Base-by-base conservation (phyloP, 2,797 vertebrate species). In the Vireo griseus region DNA sequence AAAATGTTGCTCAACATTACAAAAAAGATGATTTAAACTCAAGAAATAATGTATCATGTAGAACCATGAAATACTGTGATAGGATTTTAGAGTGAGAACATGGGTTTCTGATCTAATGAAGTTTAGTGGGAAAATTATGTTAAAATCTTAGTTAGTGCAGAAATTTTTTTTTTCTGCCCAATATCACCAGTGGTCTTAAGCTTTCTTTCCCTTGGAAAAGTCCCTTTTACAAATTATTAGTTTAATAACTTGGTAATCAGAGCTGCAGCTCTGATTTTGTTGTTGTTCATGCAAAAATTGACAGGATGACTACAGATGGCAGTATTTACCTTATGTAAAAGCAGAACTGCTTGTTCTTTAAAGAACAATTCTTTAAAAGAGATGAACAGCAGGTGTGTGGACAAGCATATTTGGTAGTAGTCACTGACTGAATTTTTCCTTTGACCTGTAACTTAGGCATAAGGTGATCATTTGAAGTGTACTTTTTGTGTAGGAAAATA, bases 291-390 rank as follows among this genome's bases (percentile, higher is more conserved):
- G 78, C 37, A 82, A 35, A 88, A 66, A 35, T 35, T 84, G 65
- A 39, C 29, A 55, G 52, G 18, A 54, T 85, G 71, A 63, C 95
- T 92, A 91, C 33, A 97, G 96, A 47, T 97, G 96, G 95, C 91
- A 95, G 69, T 78, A 68, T 95, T 67, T 94, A 28, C 59, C 48
- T 74, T 87, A 48, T 21, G 42, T 35, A 35, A 85, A 74, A 82
- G 7, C 58, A 63, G 20, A 83, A 61, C 26, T n/a, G 18, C 6
- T 21, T 71, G 25, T 86, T 79, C 50, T n/a, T n/a, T n/a, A n/a
- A n/a, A n/a, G n/a, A 37, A 25, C 35, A 54, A 13, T 13, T 45
- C 3, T 42, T 26, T 48, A 65, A 65, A 86, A 42, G 3, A 0
- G 0, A 48, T 12, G 54, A 75, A 48, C 16, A n/a, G 24, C 29